Evolutionary conservation across 2,113 vertebrate genomes (phyloP).

Genomic region (Lamprologus callipterus): DNA sequence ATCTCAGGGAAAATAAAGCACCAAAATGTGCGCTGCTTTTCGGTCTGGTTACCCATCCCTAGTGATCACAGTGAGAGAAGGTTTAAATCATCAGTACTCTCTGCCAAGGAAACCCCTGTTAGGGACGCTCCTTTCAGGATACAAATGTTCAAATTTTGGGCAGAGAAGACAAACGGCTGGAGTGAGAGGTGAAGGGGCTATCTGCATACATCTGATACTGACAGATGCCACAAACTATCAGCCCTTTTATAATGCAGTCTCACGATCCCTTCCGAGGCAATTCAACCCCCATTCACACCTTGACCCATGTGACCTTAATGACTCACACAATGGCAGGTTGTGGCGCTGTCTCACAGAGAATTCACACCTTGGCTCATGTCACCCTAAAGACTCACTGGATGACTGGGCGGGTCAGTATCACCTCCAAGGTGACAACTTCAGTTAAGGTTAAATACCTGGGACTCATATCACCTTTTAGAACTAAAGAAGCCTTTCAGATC

Average conservation of each 20-base stretch:
- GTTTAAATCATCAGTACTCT: neutral
- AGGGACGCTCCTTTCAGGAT: neutral
- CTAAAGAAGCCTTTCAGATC: neutral
- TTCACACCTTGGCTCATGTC: neutral
- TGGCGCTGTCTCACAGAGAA: neutral
- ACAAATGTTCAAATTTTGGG: neutral
- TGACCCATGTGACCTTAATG: neutral
- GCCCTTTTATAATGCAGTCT: neutral
- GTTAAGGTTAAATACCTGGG: neutral
- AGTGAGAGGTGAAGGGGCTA: neutral
- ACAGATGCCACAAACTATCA: neutral
- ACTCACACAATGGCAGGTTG: neutral
- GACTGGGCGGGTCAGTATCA: neutral
- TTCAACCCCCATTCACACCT: neutral
- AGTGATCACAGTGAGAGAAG: neutral
- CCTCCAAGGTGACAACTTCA: neutral
- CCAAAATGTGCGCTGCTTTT: fast-evolving
- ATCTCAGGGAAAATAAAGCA: fast-evolving
- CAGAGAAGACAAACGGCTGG: fast-evolving
- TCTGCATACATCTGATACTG: neutral
- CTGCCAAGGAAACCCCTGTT: neutral
- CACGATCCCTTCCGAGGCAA: neutral
- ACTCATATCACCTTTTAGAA: neutral
- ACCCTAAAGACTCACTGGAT: neutral
- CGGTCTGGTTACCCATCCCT: no score